A percentile compares a stretch with the other conserved stretches of the same genome.
Conservation (phyloP, 2,888 invertebrate genomes). For the Trichopria drosophilae region DNA sequence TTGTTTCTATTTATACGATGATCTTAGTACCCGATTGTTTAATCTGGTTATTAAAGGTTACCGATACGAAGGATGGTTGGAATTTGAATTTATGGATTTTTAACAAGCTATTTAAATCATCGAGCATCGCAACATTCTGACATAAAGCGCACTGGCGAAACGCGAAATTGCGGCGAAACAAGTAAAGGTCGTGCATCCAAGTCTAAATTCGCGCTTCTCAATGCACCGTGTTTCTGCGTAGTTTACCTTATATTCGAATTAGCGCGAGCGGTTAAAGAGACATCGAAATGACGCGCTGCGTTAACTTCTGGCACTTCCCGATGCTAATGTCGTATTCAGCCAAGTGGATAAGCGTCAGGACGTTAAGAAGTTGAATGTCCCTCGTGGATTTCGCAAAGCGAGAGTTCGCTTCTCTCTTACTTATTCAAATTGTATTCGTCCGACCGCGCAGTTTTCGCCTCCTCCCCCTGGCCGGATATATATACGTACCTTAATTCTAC, state of each 20-base stretch:
- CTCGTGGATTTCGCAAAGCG: constrained; percentile 43
- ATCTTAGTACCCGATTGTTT: no score
- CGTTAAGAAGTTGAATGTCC: constrained; percentile 46
- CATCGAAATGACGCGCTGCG: constrained; percentile 51
- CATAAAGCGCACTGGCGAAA: neutral
- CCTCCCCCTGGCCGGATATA: no score
- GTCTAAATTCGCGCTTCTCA: neutral
- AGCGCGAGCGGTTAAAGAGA: constrained; percentile 45
- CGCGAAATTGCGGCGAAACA: neutral
- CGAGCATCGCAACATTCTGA: constrained; percentile 16
- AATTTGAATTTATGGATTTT: no score
- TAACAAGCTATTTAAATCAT: no score
- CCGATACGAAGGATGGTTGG: no score
- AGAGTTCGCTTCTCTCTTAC: constrained; percentile 35
- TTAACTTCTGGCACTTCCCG: constrained; percentile 51
- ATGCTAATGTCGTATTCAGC: constrained; percentile 48
- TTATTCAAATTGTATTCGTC: constrained; percentile 47
- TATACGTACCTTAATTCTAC: no score
- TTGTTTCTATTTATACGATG: no score
- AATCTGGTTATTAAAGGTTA: no score
- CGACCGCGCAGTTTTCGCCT: constrained; percentile 21
- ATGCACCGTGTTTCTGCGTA: constrained; percentile 16
- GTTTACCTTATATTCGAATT: constrained; percentile 35
- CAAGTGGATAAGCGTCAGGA: constrained; percentile 44
- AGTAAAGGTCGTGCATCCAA: constrained; percentile 14